Evolutionary conservation across 2,113 vertebrate genomes (phyloP).

Genomic region (Silurus asotus): DNA sequence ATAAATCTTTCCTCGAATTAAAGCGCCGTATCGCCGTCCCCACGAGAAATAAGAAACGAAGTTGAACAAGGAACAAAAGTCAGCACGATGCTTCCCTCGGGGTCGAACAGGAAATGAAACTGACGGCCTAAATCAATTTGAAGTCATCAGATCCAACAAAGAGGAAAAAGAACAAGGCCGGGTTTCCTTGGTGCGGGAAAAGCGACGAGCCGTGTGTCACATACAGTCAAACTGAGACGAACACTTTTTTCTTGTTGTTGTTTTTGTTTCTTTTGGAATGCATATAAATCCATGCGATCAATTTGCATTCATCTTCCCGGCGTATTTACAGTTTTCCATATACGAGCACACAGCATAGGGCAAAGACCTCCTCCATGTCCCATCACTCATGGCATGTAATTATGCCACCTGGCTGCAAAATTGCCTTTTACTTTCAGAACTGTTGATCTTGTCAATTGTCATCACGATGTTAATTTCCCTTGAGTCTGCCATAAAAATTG

Average conservation of each 20-base stretch:
- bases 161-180: slow-evolving; percentile 25
- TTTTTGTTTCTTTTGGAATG: neutral
- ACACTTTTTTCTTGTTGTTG: neutral
- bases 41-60: slow-evolving; percentile 37
- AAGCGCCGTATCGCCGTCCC: slow-evolving; percentile 20
- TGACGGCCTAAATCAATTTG: slow-evolving; percentile 62
- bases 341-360: slow-evolving; percentile 6
- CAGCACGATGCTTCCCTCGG: slow-evolving; percentile 42
- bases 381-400: slow-evolving; percentile 64
- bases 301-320: neutral
- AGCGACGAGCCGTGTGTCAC: neutral
- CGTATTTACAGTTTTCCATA: slow-evolving; percentile 18
- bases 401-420: slow-evolving; percentile 64
- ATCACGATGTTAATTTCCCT: slow-evolving; percentile 72
- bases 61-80: slow-evolving; percentile 52
- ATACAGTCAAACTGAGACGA: neutral
- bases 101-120: slow-evolving; percentile 62
- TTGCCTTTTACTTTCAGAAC: slow-evolving; percentile 66
- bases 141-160: slow-evolving; percentile 57
- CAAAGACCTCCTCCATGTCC: neutral
- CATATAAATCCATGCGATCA: neutral
- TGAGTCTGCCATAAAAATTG: slow-evolving; percentile 67
- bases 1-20: slow-evolving; percentile 18
- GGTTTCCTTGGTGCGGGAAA: neutral
- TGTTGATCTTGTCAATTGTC: slow-evolving; percentile 75